Conservation (phyloP, 2,888 invertebrate species). For the Gymnocheta viridis region DNA sequence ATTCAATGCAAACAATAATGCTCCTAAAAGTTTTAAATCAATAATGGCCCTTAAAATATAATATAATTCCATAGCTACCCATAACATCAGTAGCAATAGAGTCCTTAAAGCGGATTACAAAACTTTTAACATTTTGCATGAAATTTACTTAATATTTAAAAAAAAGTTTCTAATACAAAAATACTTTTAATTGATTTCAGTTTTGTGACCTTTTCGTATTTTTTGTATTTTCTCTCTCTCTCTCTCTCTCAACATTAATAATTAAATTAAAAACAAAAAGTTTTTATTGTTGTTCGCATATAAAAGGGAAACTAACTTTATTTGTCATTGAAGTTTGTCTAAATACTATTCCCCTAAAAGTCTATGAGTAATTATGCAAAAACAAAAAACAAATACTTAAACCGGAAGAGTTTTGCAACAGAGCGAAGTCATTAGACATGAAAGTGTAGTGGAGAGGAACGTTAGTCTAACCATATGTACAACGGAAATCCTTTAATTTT, state of each 20-base stretch:
- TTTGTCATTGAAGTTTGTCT: conserved; percentile 64
- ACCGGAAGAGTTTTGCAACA: conserved; percentile 40
- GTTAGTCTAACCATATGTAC: conserved; percentile 44
- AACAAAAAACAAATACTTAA: conserved; percentile 27
- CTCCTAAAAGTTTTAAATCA: background rate
- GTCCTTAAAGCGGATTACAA: conserved; percentile 28
- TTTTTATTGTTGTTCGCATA: conserved; percentile 41
- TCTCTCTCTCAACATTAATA: conserved; percentile 15
- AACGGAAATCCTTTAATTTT: conserved; percentile 61
- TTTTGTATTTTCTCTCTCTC: background rate
- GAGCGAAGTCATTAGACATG: conserved; percentile 14
- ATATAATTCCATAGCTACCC: background rate
- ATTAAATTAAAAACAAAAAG: conserved; percentile 43
- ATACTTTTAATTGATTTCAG: conserved; percentile 64
- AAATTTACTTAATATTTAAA: conserved; percentile 2
- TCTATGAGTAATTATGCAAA: conserved; percentile 63
- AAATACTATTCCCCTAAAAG: conserved; percentile 48
- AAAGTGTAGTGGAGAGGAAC: conserved; percentile 19
- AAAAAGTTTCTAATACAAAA: conserved; percentile 29
- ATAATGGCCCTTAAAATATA: background rate
- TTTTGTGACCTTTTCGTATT: conserved; percentile 24
- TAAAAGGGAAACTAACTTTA: conserved; percentile 48
- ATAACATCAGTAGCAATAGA: conserved; percentile 1
- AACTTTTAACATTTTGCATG: conserved; percentile 15
- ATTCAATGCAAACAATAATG: background rate